Evolutionary conservation across 2,113 vertebrate species (phyloP), one percentile per base, ranked within the genome.

Genomic region (Epinephelus fuscoguttatus): DNA sequence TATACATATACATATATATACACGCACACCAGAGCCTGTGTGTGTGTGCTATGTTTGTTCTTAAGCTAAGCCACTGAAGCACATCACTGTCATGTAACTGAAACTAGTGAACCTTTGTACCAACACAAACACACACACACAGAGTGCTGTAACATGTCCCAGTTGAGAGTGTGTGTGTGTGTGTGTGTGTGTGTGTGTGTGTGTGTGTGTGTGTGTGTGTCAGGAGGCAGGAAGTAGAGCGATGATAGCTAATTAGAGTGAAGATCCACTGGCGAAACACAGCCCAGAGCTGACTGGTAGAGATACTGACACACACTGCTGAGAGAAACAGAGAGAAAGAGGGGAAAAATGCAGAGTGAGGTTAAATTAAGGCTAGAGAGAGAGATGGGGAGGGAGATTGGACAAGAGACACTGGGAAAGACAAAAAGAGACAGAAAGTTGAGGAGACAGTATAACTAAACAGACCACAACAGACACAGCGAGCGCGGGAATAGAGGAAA

Each of bases 191-290:
- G 33, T 59, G 78, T 84, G 76, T 42, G 64, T 15, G 55, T 57
- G 64, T 18, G 45, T 67, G 64, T 67, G 64, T 50, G 61, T n/a
- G 33, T 60, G 61, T 56, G 78, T 59, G 76, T 78, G 78, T 88
- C 37, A 71, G 88, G 21, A 80, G 23, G 77, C 79, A 88, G 60
- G 88, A 90, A 91, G 80, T 61, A 73, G 75, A 81, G 76, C 49
- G 68, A 75, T 91, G 89, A 91, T 86, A 70, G 66, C 81, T 90
- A 90, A 94, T 94, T 92, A 93, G 89, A 81, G 40, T 27, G 0
- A 62, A 49, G 76, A 88, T 81, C 68, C 86, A 84, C 37, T 52
- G 66, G 56, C 80, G 81, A 80, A 79, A 79, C 66, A 68, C 73
- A 77, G 84, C 70, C 79, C 57, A 47, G 64, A 75, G 79, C 81